Evolutionary conservation across 2,888 invertebrate species (phyloP).

Genomic region (Strigamia maritima): DNA sequence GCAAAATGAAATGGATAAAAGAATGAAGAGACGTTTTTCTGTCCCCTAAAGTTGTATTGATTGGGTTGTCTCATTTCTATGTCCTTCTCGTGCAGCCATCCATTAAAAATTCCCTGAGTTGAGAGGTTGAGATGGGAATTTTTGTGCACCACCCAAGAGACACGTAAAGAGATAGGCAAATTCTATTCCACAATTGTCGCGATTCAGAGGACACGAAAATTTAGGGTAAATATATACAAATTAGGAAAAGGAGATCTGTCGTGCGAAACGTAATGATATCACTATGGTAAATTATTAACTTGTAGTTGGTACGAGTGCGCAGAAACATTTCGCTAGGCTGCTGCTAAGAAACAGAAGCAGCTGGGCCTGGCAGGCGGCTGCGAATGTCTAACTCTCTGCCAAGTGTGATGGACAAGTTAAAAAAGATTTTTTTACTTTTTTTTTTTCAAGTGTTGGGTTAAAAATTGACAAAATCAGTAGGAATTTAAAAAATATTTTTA

Average conservation of each 20-base stretch:
- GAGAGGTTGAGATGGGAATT: neutral
- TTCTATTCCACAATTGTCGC: neutral
- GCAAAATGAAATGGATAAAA: neutral
- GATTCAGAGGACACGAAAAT: neutral
- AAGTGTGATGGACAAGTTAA: neutral
- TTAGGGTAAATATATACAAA: neutral
- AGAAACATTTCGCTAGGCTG: neutral
- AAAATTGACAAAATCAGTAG: no score
- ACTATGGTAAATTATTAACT: neutral
- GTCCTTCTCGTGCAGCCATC: neutral
- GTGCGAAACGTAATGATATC: neutral
- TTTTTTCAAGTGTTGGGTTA: neutral
- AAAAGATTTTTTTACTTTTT: neutral
- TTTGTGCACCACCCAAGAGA: neutral
- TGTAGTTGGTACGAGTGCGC: neutral
- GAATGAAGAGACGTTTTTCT: neutral
- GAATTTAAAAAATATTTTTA: no score
- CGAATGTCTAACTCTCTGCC: no score
- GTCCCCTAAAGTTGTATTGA: slow-evolving; percentile 15
- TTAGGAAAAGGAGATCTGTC: slow-evolving; percentile 11
- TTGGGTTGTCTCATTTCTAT: neutral
- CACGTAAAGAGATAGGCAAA: neutral
- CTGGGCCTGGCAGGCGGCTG: slow-evolving; percentile 8
- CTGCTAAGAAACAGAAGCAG: neutral
- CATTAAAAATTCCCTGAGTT: slow-evolving; percentile 18